Evolutionary conservation across 2,113 vertebrate species (phyloP), one percentile per base, ranked within the genome.

Genomic region (Morone saxatilis): DNA sequence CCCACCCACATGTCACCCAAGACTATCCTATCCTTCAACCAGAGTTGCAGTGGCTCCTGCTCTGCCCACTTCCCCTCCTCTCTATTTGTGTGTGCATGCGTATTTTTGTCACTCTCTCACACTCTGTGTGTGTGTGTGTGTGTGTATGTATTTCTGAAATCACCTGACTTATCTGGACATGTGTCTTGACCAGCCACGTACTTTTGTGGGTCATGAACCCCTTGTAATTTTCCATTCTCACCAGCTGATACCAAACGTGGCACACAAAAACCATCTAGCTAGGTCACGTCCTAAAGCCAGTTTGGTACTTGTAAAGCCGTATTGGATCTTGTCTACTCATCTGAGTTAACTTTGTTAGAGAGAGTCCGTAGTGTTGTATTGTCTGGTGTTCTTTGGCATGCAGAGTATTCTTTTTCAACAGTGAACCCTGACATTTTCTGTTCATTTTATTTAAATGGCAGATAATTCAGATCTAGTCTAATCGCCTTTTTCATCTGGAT

Each of bases 171-270:
- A 41, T 86, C 43, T 60, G 22, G 69, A 54, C 6, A n/a, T 83
- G 72, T 78, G 54, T 84, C 56, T 50, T 59, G 16, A 45, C 31
- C 65, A 70, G 62, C 36, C 53, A 67, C 57, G 2, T 54, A 7
- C 77, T 62, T 59, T 50, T 54, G 48, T 74, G 31, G 74, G 79
- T 90, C 85, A 77, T 43, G 56, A 71, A 57, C 65, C 63, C 50
- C 69, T 51, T 74, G 82, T 90, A 81, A 80, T 78, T 91, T 93
- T 92, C 88, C 93, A 65, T 86, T 86, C 82, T 84, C 76, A 67
- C 62, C 70, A 69, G 71, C 72, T 88, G 82, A 72, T 67, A 85
- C 74, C 56, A 68, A 14, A 43, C 57, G 36, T 3, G 62, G 31
- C 51, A 47, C 71, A 70, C 36, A 7, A 57, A 69, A 80, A 56